Evolutionary conservation across 1,140 invertebrate genomes (phyloP).

Genomic region (Hypsibius dujardini): DNA sequence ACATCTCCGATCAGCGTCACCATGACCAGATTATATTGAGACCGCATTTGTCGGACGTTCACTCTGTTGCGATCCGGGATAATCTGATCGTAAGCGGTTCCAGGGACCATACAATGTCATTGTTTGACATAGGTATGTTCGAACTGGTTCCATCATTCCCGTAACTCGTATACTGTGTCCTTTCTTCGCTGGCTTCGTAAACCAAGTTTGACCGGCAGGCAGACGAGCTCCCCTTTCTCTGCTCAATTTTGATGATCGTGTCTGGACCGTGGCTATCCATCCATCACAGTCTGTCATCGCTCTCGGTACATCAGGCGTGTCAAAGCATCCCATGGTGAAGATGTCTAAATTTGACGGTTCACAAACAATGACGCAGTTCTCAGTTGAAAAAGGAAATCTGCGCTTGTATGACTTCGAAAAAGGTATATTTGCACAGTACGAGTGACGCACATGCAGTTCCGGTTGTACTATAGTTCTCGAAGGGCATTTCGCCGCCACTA

Average conservation of each 20-base stretch:
- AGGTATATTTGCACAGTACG: too few relatives aligned
- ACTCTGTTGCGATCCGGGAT: slow-evolving; percentile 13
- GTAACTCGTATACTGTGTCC: not conserved
- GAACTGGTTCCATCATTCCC: not conserved
- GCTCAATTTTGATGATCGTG: slow-evolving; percentile 2
- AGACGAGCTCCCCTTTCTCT: not conserved
- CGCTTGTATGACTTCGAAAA: not conserved
- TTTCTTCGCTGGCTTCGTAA: not conserved
- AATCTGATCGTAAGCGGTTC: not conserved
- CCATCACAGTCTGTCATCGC: not conserved
- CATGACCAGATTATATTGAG: too few relatives aligned
- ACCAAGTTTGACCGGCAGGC: not conserved
- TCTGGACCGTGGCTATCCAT: not conserved
- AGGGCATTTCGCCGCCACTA: too few relatives aligned
- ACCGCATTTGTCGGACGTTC: slow-evolving; percentile 6
- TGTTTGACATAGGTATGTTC: not conserved
- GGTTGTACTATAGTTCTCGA: too few relatives aligned
- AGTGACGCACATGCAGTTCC: too few relatives aligned
- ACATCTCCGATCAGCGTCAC: too few relatives aligned
- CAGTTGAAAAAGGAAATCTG: not conserved
- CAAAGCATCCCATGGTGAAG: not conserved
- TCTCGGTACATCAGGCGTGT: not conserved
- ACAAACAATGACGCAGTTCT: not conserved
- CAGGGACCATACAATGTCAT: not conserved
- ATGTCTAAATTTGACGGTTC: not conserved